Evolutionary conservation across 2,888 invertebrate species (phyloP), one percentile per base, ranked within the genome.

Genomic region (Saturnia pavonia): DNA sequence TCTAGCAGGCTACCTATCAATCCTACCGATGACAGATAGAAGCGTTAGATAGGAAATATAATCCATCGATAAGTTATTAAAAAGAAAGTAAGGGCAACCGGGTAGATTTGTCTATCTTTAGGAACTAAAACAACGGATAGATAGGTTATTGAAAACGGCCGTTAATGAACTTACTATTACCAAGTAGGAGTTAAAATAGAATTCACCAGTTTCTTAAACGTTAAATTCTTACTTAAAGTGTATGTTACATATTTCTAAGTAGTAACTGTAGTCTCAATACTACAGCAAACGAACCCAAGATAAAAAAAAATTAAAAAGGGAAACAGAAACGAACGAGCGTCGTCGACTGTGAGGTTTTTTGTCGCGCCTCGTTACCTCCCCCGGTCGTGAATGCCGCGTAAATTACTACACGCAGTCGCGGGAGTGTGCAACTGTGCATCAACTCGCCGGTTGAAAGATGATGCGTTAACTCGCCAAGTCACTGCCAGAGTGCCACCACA

Each of bases 281-380:
- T 8, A 11, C 40, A 16, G 16, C 16, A n/a, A 65, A n/a, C 14
- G 68, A 54, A 43, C 54, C 70, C 73, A 69, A 72, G 54, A 63
- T 69, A 70, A 73, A 73, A 73, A 74, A 75, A 73, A 74, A 74
- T 74, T 71, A 82, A 84, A 84, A 85, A 75, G 82, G 57, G 27
- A 83, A 84, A 82, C 80, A 65, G 80, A 81, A 67, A 67, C 70
- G 70, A 83, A 80, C 79, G 82, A 80, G 80, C 77, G 81, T 80
- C 82, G 82, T 79, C 77, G 82, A 75, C 80, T 81, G 79, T 75
- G 77, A 78, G 77, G 81, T 85, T 88, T 86, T 88, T 85, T 86
- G 86, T 87, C 83, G 80, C 85, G 85, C 79, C 87, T 89, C 88
- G 88, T 89, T 91, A 85, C 85, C 82, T 84, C 83, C 70, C 54